Conservation (phyloP, 2,888 invertebrate genomes). For the Schrankia costaestrigalis region DNA sequence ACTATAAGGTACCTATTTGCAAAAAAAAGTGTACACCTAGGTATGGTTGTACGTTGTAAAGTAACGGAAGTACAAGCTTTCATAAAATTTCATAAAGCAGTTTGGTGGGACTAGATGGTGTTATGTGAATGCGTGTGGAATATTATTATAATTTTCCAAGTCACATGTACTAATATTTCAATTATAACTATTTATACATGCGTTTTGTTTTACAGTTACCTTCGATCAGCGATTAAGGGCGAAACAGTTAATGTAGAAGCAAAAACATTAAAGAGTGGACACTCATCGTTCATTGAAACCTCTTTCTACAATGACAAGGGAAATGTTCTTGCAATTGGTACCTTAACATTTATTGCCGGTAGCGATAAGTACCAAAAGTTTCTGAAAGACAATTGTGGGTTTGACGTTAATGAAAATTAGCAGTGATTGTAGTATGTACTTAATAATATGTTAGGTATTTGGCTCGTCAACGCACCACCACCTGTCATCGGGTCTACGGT, state of each 20-base stretch:
- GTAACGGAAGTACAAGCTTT: background rate
- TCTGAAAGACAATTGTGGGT: slow-evolving; percentile 14
- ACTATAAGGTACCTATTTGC: too few species aligned
- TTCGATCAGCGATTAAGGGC: slow-evolving; percentile 29
- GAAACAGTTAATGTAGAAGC: slow-evolving; percentile 36
- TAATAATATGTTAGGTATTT: too few species aligned
- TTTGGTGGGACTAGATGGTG: too few species aligned
- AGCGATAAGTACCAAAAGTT: slow-evolving; percentile 23
- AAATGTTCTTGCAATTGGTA: slow-evolving; percentile 35
- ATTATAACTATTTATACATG: too few species aligned
- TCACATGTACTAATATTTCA: too few species aligned
- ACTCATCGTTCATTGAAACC: slow-evolving; percentile 31
- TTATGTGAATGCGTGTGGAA: background rate
- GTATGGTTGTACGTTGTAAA: background rate
- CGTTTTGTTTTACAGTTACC: slow-evolving; percentile 28
- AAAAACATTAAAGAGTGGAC: slow-evolving; percentile 26
- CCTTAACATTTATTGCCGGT: slow-evolving; percentile 23
- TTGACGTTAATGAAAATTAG: slow-evolving; percentile 27
- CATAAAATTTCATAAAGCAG: background rate
- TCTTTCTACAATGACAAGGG: slow-evolving; percentile 28
- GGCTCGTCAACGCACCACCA: too few species aligned
- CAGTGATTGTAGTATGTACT: too few species aligned
- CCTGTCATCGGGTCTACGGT: too few species aligned
- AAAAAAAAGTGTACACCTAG: too few species aligned
- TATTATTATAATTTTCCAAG: background rate